Evolutionary conservation across 2,797 vertebrate species (phyloP).

Genomic region (Cercopithecus neglectus): DNA sequence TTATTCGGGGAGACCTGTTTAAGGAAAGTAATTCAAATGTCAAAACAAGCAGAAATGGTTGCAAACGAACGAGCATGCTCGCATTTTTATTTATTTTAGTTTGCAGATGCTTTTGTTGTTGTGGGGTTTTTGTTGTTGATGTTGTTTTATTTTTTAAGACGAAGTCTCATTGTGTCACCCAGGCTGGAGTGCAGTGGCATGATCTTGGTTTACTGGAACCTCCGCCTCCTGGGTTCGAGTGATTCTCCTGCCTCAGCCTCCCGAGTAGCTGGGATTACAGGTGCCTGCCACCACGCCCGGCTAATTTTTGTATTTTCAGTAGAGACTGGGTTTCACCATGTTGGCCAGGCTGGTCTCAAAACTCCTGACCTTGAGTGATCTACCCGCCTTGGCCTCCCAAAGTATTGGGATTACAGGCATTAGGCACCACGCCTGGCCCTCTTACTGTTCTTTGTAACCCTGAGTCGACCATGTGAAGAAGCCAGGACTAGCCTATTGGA

Average conservation of each 20-base stretch:
- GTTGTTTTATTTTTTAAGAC: background rate
- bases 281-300: background rate
- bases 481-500: background rate
- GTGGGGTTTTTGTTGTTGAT: background rate
- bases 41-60: rapidly evolving
- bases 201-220: too few species aligned
- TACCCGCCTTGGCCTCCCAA: background rate
- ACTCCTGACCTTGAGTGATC: background rate
- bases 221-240: too few species aligned
- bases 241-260: background rate
- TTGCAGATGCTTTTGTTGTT: background rate
- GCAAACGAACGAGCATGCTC: rapidly evolving
- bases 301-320: background rate
- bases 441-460: background rate
- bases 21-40: background rate
- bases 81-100: too few species aligned
- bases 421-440: background rate
- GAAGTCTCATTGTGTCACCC: background rate
- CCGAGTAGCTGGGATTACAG: background rate
- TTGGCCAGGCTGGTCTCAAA: background rate
- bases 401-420: background rate
- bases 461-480: background rate
- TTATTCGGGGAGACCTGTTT: conserved; percentile 76
- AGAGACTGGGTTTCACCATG: background rate
- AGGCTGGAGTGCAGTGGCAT: background rate